These are phyloP conservation scores for Pagrus major DNA, from an alignment of 2,113 vertebrate genomes.

Conservation along the genomic window DNA sequence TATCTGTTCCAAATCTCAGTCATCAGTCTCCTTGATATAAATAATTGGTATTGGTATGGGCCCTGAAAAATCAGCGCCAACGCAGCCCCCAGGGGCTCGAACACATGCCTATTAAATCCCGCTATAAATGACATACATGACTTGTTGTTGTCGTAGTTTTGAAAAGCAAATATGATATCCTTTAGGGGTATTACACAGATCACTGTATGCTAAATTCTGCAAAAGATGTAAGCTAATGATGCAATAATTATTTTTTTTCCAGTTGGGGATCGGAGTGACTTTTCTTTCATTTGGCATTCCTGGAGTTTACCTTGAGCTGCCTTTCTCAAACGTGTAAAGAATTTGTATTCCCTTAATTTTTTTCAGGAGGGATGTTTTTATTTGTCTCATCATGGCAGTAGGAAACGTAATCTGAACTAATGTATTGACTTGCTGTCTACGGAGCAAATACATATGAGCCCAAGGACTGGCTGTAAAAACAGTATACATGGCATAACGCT, in stretches of 20 bases:
- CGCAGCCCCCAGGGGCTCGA: neutral
- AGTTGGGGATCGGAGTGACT: neutral
- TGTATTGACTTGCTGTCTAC: neutral
- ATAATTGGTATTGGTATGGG: no score
- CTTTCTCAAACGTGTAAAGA: neutral
- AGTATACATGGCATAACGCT: constrained; percentile 9
- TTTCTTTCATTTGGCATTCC: neutral
- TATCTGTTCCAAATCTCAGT: no score
- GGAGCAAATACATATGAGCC: neutral
- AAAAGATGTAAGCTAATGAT: neutral
- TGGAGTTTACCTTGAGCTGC: neutral
- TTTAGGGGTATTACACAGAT: neutral
- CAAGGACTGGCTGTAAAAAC: neutral
- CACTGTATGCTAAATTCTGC: neutral
- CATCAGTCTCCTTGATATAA: no score
- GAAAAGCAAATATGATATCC: neutral
- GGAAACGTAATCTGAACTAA: neutral
- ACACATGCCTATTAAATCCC: neutral
- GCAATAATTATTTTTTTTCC: neutral
- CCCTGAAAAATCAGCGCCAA: no score
- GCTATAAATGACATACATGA: neutral
- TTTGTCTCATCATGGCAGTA: no score
- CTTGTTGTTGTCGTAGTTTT: neutral
- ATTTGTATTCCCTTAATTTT: neutral
- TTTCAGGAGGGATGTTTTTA: neutral